Evolutionary conservation across 1,140 invertebrate genomes (phyloP).

Genomic region (Pseudomyrmex pallidus): DNA sequence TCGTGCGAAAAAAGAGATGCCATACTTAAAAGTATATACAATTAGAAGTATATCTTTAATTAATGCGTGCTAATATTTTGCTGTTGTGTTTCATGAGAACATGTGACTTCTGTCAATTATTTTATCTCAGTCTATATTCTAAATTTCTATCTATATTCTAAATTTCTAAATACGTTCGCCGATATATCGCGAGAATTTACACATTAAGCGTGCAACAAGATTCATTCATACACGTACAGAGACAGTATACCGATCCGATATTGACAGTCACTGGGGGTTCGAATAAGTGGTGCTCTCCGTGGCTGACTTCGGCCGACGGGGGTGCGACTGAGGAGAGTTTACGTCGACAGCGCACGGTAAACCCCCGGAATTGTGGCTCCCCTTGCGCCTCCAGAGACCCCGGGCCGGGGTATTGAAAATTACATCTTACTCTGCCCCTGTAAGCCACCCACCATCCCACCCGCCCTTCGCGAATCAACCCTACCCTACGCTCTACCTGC

Average conservation of each 20-base stretch:
- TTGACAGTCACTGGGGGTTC: constrained; percentile 77
- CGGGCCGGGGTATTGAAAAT: constrained; percentile 82
- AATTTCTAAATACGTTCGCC: neutral
- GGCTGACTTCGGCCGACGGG: constrained; percentile 77
- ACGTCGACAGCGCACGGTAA: constrained; percentile 84
- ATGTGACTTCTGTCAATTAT: neutral
- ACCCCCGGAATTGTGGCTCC: constrained; percentile 82
- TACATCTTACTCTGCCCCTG: constrained; percentile 81
- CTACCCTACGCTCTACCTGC: constrained; percentile 30
- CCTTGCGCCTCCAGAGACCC: constrained; percentile 81
- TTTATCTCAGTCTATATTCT: neutral
- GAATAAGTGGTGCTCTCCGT: constrained; percentile 80
- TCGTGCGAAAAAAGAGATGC: too few species aligned
- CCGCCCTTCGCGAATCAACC: constrained; percentile 62
- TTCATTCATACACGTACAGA: constrained; percentile 66
- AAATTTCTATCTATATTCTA: too few species aligned
- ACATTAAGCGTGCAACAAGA: constrained; percentile 59
- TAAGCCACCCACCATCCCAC: constrained; percentile 61
- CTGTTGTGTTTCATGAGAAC: neutral
- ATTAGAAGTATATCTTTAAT: too few species aligned
- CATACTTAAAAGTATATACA: too few species aligned
- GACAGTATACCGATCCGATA: constrained; percentile 68
- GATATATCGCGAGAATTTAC: constrained; percentile 52
- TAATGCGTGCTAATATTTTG: neutral
- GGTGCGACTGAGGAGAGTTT: constrained; percentile 83